These are phyloP conservation scores for Empidonax traillii DNA, from an alignment of 2,113 vertebrate species.

Conservation along the genomic window DNA sequence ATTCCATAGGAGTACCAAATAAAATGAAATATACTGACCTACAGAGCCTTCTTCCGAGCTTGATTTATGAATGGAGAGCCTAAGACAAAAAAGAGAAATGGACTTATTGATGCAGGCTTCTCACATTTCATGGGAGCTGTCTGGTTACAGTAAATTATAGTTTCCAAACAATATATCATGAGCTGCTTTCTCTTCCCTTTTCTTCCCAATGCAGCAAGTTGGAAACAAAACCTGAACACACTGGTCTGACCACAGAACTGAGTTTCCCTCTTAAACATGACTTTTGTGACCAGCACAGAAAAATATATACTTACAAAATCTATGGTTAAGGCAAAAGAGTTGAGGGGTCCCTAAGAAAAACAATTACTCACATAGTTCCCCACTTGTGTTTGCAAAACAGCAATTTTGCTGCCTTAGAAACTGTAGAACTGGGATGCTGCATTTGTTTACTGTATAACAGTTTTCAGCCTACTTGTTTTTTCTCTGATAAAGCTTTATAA, in stretches of 20 bases:
- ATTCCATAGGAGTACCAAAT: conserved; percentile 27
- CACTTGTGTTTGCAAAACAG: not conserved
- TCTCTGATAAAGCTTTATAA: not conserved
- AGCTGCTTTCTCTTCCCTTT: conserved; percentile 27
- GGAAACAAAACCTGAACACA: conserved; percentile 9
- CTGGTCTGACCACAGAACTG: conserved; percentile 16
- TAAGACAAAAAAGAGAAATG: conserved; percentile 69
- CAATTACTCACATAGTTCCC: not conserved
- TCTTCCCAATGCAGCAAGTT: not conserved
- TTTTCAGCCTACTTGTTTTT: not conserved
- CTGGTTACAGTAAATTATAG: conserved; percentile 44
- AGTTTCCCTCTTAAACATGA: conserved; percentile 23
- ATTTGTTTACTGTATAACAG: not conserved
- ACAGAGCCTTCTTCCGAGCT: conserved; percentile 92
- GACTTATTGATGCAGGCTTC: conserved; percentile 34
- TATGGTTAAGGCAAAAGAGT: not conserved
- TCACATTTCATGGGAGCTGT: conserved; percentile 25
- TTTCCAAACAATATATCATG: conserved; percentile 33
- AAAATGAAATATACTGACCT: conserved; percentile 78
- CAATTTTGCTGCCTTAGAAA: not conserved
- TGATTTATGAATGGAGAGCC: conserved; percentile 91
- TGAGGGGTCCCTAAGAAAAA: not conserved
- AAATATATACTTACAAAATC: not conserved
- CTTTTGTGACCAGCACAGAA: conserved; percentile 17
- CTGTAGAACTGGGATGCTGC: not conserved